Base-by-base conservation (phyloP, 2,888 invertebrate species). In the Yponomeuta sedellus region DNA sequence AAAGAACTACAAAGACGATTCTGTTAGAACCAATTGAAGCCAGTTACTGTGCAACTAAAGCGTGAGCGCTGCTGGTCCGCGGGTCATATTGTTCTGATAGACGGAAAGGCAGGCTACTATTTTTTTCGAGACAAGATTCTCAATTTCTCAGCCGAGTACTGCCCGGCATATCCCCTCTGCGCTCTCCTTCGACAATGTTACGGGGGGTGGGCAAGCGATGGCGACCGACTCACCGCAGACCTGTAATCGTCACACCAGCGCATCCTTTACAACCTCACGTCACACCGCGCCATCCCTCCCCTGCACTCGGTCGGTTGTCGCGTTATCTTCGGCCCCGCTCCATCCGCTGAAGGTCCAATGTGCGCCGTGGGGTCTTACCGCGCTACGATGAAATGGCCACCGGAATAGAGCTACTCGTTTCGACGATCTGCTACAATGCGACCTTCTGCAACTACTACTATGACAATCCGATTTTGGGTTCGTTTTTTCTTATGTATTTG, bases 371-470 rank as follows among this genome's bases (percentile, higher is more conserved):
- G 12, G 19, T 40, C 39, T 44, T 22, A 25, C 25, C 10, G 61
- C 44, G 57, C 62, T 67, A 70, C 70, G 70, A 79, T 80, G 82
- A 76, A 70, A 88, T 87, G 86, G 77, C 79, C 65, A 69, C 73
- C 67, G 91, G 90, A 61, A 69, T 89, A 71, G 86, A 88, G 57
- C 76, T 91, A 28, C 86, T 92, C 65, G 78, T 88, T 65, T 82
- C 90, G 6, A 74, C 88, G 56, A 77, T 91, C 70, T 91, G 91
- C 63, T 66, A 69, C 75, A 91, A 91, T 71, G 83, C 83, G 1
- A 85, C 85, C 2, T 79, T 83, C 71, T 91, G 91, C 73, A 82
- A 84, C 65, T 71, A 77, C 16, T 70, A 80, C 20, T 81, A 81
- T 72, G 84, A 87, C 71, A 85, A 83, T 64, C 75, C 82, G 10